phyloP scores from a whole-genome alignment of 1,140 invertebrate species.

The Drosophila mauritiana region DNA sequence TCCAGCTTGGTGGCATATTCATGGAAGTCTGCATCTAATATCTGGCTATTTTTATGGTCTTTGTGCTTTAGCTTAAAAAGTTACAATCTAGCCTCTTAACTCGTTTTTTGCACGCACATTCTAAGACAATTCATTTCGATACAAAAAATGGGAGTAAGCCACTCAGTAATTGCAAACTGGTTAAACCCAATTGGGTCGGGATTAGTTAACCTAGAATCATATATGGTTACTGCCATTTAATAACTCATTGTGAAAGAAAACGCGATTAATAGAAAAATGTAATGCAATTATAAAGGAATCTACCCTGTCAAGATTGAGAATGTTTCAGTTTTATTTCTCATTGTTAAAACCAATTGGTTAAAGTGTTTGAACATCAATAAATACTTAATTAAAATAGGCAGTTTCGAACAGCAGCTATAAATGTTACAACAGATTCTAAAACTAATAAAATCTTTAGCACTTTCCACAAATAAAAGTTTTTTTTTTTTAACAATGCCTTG shows the following conservation, averaged over 20 bases:
- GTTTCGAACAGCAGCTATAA: no score
- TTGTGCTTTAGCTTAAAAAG: background rate
- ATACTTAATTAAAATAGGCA: background rate
- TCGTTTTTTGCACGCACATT: background rate
- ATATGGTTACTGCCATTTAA: background rate
- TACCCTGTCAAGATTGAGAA: no score
- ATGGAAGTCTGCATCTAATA: background rate
- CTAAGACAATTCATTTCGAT: background rate
- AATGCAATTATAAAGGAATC: background rate
- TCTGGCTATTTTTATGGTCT: no score
- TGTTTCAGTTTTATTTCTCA: no score
- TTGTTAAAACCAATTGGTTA: no score
- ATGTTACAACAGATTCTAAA: background rate
- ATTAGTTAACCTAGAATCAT: slow-evolving; percentile 5
- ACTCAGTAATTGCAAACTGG: slow-evolving; percentile 18
- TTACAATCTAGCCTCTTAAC: background rate
- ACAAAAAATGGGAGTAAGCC: slow-evolving; percentile 7
- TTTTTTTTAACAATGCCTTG: no score
- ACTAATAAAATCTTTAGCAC: background rate
- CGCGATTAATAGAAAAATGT: background rate
- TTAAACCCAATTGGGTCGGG: slow-evolving; percentile 14
- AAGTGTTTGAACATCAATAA: background rate
- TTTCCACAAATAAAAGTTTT: background rate
- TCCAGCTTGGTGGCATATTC: background rate
- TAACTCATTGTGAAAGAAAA: background rate